Percentiles rank a stretch among this genome's conserved stretches.
These are phyloP conservation scores for Corvus hawaiiensis DNA, from an alignment of 2,113 vertebrate species.

Conservation along the genomic window DNA sequence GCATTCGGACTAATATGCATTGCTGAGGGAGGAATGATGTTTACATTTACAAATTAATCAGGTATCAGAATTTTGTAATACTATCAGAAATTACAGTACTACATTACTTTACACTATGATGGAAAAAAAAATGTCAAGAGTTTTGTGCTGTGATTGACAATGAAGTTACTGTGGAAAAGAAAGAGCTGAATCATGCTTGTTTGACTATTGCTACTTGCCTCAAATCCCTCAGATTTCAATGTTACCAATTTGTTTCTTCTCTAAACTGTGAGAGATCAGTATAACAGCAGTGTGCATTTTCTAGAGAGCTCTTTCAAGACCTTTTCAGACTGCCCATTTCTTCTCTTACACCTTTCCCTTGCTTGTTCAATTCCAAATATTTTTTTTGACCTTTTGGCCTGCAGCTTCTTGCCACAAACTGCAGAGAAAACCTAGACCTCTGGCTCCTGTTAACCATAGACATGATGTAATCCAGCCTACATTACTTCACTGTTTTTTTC, in stretches of 20 bases:
- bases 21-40: not conserved
- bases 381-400: conserved; percentile 32
- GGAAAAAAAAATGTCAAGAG: not conserved
- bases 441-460: conserved; percentile 54
- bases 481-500: conserved; percentile 5
- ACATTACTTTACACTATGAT: not conserved
- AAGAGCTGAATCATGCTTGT: not conserved
- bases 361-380: not conserved
- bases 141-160: not conserved
- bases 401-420: not conserved
- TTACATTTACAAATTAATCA: not conserved
- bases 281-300: not conserved
- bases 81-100: not conserved
- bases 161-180: not conserved
- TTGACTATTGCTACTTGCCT: not conserved
- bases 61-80: not conserved
- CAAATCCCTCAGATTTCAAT: not conserved
- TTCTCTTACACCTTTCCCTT: not conserved
- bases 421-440: conserved; percentile 7
- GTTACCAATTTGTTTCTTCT: not conserved
- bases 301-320: not conserved
- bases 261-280: not conserved
- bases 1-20: not conserved
- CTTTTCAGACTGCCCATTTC: not conserved
- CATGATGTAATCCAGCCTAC: conserved; percentile 30